Percentiles rank a stretch among this genome's conserved stretches.
phyloP scores from a whole-genome alignment of 2,113 vertebrate species.

The Romanogobio albipinnatus region DNA sequence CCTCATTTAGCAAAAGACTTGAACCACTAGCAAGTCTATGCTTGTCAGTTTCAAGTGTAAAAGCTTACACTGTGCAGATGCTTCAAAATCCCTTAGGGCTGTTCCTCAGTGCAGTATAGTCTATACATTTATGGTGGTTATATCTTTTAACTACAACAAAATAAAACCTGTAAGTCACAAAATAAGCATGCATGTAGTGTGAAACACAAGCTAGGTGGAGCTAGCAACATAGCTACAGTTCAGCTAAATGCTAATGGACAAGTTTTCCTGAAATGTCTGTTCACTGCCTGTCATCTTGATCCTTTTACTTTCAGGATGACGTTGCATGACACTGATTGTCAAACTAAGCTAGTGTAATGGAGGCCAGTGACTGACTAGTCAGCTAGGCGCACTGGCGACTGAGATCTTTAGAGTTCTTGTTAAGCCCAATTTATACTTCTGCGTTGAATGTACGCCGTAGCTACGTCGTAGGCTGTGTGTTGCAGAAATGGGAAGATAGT shows the following conservation, averaged over 20 bases:
- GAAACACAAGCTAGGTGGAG: slow-evolving; percentile 2
- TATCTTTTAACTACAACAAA: slow-evolving; percentile 1
- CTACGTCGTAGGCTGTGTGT: too few species aligned
- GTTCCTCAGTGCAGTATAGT: not conserved
- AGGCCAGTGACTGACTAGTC: too few species aligned
- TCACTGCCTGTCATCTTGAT: not conserved
- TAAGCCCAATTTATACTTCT: too few species aligned
- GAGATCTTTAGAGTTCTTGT: too few species aligned
- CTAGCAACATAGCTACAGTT: not conserved
- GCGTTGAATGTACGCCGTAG: too few species aligned
- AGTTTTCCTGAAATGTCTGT: not conserved
- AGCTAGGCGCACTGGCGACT: too few species aligned
- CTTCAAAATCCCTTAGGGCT: slow-evolving; percentile 12
- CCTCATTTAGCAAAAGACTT: slow-evolving; percentile 8
- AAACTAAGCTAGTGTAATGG: not conserved
- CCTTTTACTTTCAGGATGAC: not conserved
- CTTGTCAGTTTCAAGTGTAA: slow-evolving; percentile 36
- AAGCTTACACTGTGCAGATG: not conserved
- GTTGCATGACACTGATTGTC: not conserved
- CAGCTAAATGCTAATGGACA: not conserved
- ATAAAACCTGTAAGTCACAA: not conserved
- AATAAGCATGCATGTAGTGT: not conserved
- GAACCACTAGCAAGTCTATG: slow-evolving; percentile 34
- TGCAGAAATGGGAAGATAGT: too few species aligned
- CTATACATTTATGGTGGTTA: slow-evolving; percentile 10